These are phyloP conservation scores for Antheraea mylitta DNA, from an alignment of 1,140 invertebrate genomes.

Conservation along the genomic window DNA sequence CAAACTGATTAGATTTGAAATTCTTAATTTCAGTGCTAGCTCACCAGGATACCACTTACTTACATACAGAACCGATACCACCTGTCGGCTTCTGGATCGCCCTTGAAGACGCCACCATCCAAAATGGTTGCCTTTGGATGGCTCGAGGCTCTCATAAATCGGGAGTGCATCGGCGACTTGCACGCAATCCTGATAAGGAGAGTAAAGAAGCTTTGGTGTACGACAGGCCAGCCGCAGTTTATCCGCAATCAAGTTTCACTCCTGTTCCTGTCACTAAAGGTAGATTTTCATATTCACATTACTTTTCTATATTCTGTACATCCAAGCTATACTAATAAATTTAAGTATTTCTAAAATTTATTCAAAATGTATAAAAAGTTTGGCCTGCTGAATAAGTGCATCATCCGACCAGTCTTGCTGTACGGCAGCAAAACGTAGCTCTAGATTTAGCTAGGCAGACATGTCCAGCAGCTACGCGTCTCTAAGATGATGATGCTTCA, in stretches of 20 bases:
- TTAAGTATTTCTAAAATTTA: too few species aligned
- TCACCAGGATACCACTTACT: slow-evolving; percentile 94
- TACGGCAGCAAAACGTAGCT: too few species aligned
- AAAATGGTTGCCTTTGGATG: slow-evolving; percentile 98
- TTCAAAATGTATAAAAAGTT: too few species aligned
- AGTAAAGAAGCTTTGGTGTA: slow-evolving; percentile 82
- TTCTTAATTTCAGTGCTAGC: slow-evolving; percentile 81
- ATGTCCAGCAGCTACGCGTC: too few species aligned
- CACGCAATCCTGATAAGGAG: slow-evolving; percentile 83
- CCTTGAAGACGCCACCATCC: slow-evolving; percentile 92
- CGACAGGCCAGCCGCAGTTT: slow-evolving; percentile 83
- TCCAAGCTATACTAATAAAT: too few species aligned
- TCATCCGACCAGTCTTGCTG: too few species aligned
- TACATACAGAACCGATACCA: slow-evolving; percentile 88
- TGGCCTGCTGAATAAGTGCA: too few species aligned
- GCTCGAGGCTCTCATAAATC: slow-evolving; percentile 94
- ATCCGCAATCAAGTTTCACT: slow-evolving; percentile 88
- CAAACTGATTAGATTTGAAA: too few species aligned
- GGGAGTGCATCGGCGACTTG: slow-evolving; percentile 86
- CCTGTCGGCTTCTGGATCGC: slow-evolving; percentile 96
- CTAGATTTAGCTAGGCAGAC: too few species aligned
- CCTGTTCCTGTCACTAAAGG: slow-evolving; percentile 83
- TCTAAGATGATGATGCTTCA: too few species aligned
- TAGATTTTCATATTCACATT: slow-evolving; percentile 17
- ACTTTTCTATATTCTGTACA: too few species aligned